These are phyloP conservation scores for Sphaeramia orbicularis DNA, from an alignment of 2,797 vertebrate genomes.

Conservation along the genomic window DNA sequence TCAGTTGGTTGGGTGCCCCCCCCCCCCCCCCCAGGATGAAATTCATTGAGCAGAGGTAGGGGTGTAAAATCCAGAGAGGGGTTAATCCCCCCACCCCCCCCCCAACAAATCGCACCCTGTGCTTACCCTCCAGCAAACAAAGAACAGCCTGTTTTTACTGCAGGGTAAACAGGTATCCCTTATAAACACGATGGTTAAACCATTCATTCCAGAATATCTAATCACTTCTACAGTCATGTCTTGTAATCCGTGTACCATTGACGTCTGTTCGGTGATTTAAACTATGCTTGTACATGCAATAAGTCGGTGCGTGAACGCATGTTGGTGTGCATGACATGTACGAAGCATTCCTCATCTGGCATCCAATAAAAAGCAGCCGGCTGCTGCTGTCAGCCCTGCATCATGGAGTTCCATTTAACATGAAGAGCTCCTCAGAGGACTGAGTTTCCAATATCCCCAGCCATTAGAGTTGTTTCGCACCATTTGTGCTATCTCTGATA, in stretches of 20 bases:
- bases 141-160: too few relatives aligned
- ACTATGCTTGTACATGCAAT: background rate
- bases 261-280: background rate
- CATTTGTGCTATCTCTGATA: slow-evolving; percentile 33
- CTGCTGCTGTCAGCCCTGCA: slow-evolving; percentile 2
- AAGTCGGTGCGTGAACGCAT: too few relatives aligned
- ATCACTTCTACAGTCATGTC: background rate
- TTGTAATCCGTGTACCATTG: background rate
- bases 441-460: slow-evolving; percentile 34
- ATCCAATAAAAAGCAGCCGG: slow-evolving; percentile 18
- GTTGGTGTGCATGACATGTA: background rate
- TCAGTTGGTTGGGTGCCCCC: too few relatives aligned
- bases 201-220: too few relatives aligned
- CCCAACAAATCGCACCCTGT: too few relatives aligned
- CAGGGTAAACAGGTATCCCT: too few relatives aligned
- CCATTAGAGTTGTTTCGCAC: slow-evolving; percentile 23
- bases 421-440: slow-evolving; percentile 34
- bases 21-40: too few relatives aligned
- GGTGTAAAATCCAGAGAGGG: too few relatives aligned
- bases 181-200: too few relatives aligned
- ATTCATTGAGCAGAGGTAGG: too few relatives aligned
- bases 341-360: slow-evolving; percentile 1
- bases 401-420: slow-evolving; percentile 28
- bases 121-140: too few relatives aligned
- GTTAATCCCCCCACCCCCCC: too few relatives aligned